Percentiles rank a stretch among this genome's conserved stretches.
Evolutionary conservation across 2,113 vertebrate genomes (phyloP).

Genomic region (Sebastes schlegelii): DNA sequence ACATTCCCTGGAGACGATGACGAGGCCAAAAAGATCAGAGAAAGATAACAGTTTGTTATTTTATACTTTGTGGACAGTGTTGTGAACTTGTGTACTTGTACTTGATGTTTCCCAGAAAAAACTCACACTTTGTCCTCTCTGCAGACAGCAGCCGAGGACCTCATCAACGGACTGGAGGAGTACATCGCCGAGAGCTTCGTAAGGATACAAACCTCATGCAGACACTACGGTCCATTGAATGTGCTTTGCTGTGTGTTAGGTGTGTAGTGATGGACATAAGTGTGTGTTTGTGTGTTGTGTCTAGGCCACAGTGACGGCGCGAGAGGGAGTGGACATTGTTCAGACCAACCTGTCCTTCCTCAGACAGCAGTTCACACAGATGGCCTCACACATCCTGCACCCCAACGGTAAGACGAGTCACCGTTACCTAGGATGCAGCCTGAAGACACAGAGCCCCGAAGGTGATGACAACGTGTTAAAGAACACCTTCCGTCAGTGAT

Average conservation of each 20-base stretch:
- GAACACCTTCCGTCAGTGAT: background rate
- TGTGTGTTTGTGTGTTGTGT: background rate
- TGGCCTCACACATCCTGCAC: conserved; percentile 88
- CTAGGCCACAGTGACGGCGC: conserved; percentile 86
- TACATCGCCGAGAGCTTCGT: conserved; percentile 91
- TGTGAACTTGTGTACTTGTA: background rate
- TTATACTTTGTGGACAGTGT: background rate
- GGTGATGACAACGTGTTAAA: no score
- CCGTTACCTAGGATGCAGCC: background rate
- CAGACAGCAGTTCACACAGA: conserved; percentile 87
- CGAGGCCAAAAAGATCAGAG: no score
- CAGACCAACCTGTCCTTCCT: conserved; percentile 89
- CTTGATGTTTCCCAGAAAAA: background rate
- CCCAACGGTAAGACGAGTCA: conserved; percentile 80
- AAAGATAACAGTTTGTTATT: no score
- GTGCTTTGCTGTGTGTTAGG: background rate
- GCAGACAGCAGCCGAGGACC: conserved; percentile 83
- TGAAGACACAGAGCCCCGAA: background rate
- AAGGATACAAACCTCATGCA: conserved; percentile 58
- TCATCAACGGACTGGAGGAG: conserved; percentile 86
- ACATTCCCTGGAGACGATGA: no score
- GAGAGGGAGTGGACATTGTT: conserved; percentile 89
- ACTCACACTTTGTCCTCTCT: background rate
- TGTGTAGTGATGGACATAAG: background rate
- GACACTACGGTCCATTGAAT: background rate